Base-by-base conservation (phyloP, 2,888 invertebrate species). In the Coelogynopora nodosa region DNA sequence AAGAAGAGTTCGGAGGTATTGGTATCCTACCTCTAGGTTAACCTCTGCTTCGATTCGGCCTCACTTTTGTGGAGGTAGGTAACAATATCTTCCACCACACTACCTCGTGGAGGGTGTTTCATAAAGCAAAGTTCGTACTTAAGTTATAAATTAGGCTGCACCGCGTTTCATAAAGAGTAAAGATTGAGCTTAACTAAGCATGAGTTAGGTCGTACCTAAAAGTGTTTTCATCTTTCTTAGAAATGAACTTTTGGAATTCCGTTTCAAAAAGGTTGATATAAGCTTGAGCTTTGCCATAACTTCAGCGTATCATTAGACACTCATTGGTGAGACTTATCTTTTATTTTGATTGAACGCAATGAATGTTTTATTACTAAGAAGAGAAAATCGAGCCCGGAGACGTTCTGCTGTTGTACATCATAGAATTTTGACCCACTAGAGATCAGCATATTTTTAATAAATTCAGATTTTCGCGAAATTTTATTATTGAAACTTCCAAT, bases 111-210 rank as follows among this genome's bases (percentile, higher is more conserved):
- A 74, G 74, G 74, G 74, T 74, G 23, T 74, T 74, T 74, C 74
- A 74, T 74, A 74, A 74, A 74, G 74, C 74, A 74, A 74, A 74
- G 74, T 74, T 74, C 74, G 74, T 74, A 74, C 74, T 74, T 74
- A 74, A 74, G 74, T 74, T 74, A 74, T 74, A 74, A 74, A 10
- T 13, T 74, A 74, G 74, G 74, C 74, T 74, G 74, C 74, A 74
- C 74, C 74, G 74, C 74, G 27, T 74, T 74, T 74, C 74, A 74
- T 74, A 74, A 74, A 74, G 74, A 74, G 74, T 74, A 74, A 74
- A 74, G 74, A n/a, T 49, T 18, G 49, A 49, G 49, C 49, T 49
- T 49, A 49, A 18, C 49, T 49, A 49, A 49, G 49, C 49, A 49
- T 49, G 49, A 49, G 49, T 49, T 49, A 49, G 49, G 49, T 49